phyloP scores from a whole-genome alignment of 1,140 invertebrate genomes.

The Sipha flava region DNA sequence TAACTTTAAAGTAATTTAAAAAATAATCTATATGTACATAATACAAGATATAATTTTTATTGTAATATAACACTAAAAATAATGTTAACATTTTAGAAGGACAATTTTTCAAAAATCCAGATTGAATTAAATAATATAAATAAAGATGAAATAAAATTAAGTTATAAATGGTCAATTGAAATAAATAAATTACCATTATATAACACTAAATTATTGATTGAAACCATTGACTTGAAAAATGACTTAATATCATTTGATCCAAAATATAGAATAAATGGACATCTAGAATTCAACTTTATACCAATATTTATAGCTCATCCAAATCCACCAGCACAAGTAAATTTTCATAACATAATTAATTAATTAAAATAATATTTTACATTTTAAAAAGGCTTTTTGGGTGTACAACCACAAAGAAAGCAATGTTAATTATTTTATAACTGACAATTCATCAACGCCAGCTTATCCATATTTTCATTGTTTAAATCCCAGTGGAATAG shows the following conservation, averaged over 20 bases:
- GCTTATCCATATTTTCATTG: conserved; percentile 1
- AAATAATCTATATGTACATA: no score
- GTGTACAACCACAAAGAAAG: background rate
- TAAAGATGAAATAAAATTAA: background rate
- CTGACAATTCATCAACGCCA: background rate
- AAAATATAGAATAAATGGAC: background rate
- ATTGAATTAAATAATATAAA: background rate
- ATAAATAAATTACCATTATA: background rate
- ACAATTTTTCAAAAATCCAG: background rate
- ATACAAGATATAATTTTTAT: background rate
- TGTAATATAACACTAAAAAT: background rate
- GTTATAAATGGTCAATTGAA: background rate
- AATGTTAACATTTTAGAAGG: background rate
- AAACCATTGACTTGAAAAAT: background rate
- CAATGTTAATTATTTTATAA: background rate
- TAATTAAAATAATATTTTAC: background rate
- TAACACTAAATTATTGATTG: background rate
- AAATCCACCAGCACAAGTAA: conserved; percentile 13
- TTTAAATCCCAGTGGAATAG: background rate
- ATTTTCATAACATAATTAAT: background rate
- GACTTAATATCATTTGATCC: background rate
- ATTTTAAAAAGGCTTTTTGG: background rate
- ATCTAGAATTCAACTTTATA: background rate
- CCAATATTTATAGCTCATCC: conserved; percentile 10
- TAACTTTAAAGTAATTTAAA: background rate